Base-by-base conservation (phyloP, 2,888 invertebrate genomes). In the Pinctada fucata region DNA sequence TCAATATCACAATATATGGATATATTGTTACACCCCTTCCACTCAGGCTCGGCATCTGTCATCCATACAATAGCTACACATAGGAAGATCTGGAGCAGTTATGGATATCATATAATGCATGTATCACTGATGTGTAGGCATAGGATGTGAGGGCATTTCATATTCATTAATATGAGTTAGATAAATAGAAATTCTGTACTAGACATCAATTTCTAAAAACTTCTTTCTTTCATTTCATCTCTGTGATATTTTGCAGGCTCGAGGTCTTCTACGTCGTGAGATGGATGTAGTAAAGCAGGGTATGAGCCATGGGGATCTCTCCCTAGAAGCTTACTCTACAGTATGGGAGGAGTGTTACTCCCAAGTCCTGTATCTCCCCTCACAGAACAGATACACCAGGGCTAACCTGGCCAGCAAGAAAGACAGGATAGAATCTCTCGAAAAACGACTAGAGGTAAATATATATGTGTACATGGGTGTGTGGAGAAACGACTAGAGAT, bases 291-390 rank as follows among this genome's bases (percentile, higher is more conserved):
- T 99, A 0, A 96, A 96, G 90, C 95, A 95, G 78, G 98, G 97
- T 67, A 99, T 99, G 99, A 96, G 95, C 0, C 99, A 99, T 91
- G 98, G 98, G 0, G 98, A 99, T 63, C 94, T 99, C 69, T 96
- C 97, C 1, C 93, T 97, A 70, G 98, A 99, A 85, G 96, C 97
- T 0, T 98, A 97, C 91, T 86, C 87, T 48, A 97, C 98, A 93
- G 98, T 98, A 66, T 99, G 99, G 99, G 97, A 98, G 91, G 98
- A 99, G 93, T 99, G 99, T 93, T 94, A 98, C 72, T 95, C 96
- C 0, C 97, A 98, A 94, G 95, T 97, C 4, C 94, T 99, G 49
- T 99, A 96, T 92, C 93, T 99, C 80, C 98, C 99, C 0, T 96
- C 96, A 70, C 97, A 97, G 94, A 96, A 96, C 92, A 94, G 97